Percentiles rank a stretch among this genome's conserved stretches.
Evolutionary conservation across 2,888 invertebrate species (phyloP).

Genomic region (Lasioglossum calceatum): DNA sequence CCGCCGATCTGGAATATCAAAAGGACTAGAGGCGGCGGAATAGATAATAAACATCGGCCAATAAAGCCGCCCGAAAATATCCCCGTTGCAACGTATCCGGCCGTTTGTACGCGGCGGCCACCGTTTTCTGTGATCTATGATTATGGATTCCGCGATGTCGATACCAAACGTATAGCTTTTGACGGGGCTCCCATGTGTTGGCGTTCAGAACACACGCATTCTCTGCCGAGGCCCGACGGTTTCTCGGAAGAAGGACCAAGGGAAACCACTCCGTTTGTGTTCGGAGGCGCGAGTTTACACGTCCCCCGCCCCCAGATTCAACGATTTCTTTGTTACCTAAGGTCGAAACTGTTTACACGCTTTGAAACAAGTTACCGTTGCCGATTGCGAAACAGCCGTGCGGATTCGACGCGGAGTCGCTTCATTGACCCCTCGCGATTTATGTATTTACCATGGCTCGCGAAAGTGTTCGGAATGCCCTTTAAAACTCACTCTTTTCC

Average conservation of each 20-base stretch:
- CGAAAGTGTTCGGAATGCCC: too few relatives aligned
- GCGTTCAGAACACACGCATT: constrained; percentile 8
- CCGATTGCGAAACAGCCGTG: neutral
- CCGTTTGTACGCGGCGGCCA: constrained; percentile 41
- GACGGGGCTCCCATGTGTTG: constrained; percentile 10
- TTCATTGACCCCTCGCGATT: neutral
- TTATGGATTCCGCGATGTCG: constrained; percentile 75
- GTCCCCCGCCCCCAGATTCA: neutral
- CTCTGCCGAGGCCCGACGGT: constrained; percentile 2
- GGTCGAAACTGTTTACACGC: constrained; percentile 1
- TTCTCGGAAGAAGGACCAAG: constrained; percentile 49
- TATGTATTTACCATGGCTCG: too few relatives aligned
- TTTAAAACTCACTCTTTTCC: too few relatives aligned
- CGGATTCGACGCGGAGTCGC: neutral
- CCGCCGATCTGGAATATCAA: constrained; percentile 79
- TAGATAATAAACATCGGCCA: constrained; percentile 82
- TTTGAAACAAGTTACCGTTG: constrained; percentile 2
- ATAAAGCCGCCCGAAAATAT: constrained; percentile 81
- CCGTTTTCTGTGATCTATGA: constrained; percentile 73
- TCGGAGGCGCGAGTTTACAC: constrained; percentile 2
- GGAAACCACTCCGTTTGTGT: constrained; percentile 37
- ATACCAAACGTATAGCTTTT: constrained; percentile 63
- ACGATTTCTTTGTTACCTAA: constrained; percentile 11
- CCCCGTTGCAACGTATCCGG: constrained; percentile 62
- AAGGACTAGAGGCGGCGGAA: constrained; percentile 80